Conservation (phyloP, 2,797 vertebrate species). For the Meda fulgida region DNA sequence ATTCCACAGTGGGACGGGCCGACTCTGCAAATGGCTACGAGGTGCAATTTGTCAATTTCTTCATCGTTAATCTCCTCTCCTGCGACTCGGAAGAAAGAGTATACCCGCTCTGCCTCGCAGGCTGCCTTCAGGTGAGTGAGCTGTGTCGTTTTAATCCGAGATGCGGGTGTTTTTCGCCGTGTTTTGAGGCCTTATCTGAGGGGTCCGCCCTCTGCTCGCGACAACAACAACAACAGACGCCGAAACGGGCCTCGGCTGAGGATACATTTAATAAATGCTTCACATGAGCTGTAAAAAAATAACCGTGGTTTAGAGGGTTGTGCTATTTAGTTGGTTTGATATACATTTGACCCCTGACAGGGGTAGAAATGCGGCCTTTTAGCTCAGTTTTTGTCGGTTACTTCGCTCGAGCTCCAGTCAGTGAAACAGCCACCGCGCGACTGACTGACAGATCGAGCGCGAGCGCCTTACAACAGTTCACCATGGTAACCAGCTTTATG, state of each 20-base stretch:
- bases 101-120: constrained; percentile 43
- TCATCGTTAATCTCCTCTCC: constrained; percentile 63
- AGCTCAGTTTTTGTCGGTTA: not conserved
- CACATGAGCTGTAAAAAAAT: not conserved
- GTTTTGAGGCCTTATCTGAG: constrained; percentile 79
- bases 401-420: constrained; percentile 12
- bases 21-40: constrained; percentile 70
- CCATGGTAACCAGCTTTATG: constrained; percentile 11
- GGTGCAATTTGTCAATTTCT: constrained; percentile 65
- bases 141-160: constrained; percentile 38
- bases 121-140: constrained; percentile 71
- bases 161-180: constrained; percentile 56
- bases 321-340: not conserved
- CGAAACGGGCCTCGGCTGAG: constrained; percentile 27
- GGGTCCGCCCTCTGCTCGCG: constrained; percentile 86
- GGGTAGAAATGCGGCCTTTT: not conserved
- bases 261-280: not conserved
- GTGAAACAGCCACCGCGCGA: constrained; percentile 8
- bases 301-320: too few species aligned
- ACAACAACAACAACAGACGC: constrained; percentile 77
- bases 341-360: not conserved
- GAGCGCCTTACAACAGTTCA: constrained; percentile 1
- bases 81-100: constrained; percentile 68
- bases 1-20: constrained; percentile 55
- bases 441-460: constrained; percentile 15